Conservation (phyloP, 2,113 vertebrate genomes). For the Crypturellus undulatus region DNA sequence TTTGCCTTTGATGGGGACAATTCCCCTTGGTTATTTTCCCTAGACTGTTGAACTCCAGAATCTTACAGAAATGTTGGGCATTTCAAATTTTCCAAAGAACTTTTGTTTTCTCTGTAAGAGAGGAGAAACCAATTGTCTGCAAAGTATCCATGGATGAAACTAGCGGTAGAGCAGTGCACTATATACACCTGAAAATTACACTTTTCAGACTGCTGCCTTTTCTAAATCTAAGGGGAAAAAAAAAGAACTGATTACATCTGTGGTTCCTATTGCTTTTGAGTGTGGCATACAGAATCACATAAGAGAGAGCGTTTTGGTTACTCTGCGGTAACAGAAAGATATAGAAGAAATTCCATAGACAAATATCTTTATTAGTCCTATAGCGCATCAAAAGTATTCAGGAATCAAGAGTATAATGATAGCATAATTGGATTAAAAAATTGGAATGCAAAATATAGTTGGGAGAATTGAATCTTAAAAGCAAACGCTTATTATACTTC, state of each 20-base stretch:
- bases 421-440: background rate
- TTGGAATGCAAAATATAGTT: background rate
- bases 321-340: background rate
- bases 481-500: background rate
- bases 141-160: background rate
- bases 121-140: background rate
- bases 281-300: background rate
- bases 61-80: background rate
- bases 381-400: background rate
- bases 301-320: background rate
- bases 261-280: background rate
- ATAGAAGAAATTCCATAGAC: background rate
- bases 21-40: slow-evolving; percentile 11
- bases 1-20: slow-evolving; percentile 63
- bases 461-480: background rate
- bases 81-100: background rate
- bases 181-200: background rate
- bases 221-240: background rate
- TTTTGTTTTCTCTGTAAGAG: background rate
- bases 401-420: background rate
- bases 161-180: rapidly evolving
- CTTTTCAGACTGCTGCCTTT: background rate
- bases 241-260: background rate
- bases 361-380: background rate
- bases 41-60: background rate